These are phyloP conservation scores for Sturmia bella DNA, from an alignment of 2,888 invertebrate genomes.

Conservation along the genomic window DNA sequence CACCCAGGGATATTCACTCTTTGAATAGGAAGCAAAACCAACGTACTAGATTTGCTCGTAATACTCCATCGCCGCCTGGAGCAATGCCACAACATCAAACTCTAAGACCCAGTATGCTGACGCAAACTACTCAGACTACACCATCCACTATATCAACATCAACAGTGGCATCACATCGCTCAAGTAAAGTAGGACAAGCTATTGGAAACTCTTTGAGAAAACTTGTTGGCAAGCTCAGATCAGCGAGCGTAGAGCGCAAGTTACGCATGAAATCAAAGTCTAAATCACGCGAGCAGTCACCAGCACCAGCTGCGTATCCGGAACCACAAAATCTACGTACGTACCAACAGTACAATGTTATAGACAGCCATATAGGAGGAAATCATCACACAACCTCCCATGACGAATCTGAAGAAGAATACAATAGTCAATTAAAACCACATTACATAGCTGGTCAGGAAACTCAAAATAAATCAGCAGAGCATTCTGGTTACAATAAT, in stretches of 20 bases:
- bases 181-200: constrained; percentile 84
- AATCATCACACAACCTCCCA: constrained; percentile 71
- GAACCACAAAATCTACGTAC: constrained; percentile 74
- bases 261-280: constrained; percentile 84
- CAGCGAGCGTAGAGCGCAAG: constrained; percentile 87
- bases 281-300: constrained; percentile 83
- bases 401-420: constrained; percentile 71
- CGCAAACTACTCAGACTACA: constrained; percentile 80
- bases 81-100: constrained; percentile 48
- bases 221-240: constrained; percentile 91
- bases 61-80: constrained; percentile 71
- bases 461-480: constrained; percentile 35
- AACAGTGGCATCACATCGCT: constrained; percentile 75
- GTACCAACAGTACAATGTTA: constrained; percentile 82
- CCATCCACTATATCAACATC: constrained; percentile 75
- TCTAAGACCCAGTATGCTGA: constrained; percentile 75
- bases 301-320: constrained; percentile 77
- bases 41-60: constrained; percentile 86
- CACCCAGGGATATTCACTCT: constrained; percentile 76
- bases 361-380: constrained; percentile 81
- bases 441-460: constrained; percentile 46
- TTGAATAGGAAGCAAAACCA: constrained; percentile 83
- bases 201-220: constrained; percentile 92
- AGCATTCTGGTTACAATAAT: constrained; percentile 50
- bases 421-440: constrained; percentile 59